Evolutionary conservation across 1,140 invertebrate genomes (phyloP), one percentile per base, ranked within the genome.

Genomic region (Cydia splendana): DNA sequence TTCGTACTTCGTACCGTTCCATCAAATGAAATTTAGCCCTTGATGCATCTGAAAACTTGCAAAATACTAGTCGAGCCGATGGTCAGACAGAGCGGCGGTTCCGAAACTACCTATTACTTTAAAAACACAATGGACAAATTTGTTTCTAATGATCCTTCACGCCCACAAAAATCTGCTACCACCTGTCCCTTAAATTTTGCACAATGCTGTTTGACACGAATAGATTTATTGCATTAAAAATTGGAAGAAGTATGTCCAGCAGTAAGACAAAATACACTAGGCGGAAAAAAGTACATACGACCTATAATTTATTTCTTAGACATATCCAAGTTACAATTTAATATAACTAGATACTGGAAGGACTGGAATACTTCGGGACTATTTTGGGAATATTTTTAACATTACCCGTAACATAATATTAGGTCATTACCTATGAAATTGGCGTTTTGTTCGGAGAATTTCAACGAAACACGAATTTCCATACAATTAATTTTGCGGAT

Each of bases 91-190:
- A 79, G 79, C 80, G 83, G 81, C 83, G 77, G 45, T 78, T 4
- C n/a, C 57, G 20, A 24, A 62, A 20, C 53, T 18, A n/a, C n/a
- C n/a, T n/a, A 53, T 7, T 12, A 62, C 15, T 38, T 51, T 75
- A 67, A 53, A 62, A 12, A 65, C 77, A 89, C 85, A 88, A 87
- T 82, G 78, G 78, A 84, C 77, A 81, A 88, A 88, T 88, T 62
- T 86, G 84, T 87, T 87, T 84, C 79, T 89, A 89, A 89, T 86
- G 85, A 84, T 73, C 48, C 24, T 67, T 76, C 80, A 85, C 83
- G 83, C 83, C 84, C 75, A 79, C 76, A 30, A 69, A 75, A 62
- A 62, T 24, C 4, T 24, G 57, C 57, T 62, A 24, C 57, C 57
- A 62, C 57, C 57, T 62, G 57, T 42, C 53, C 74, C 80, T 65